These are phyloP conservation scores for Calameuta pallipes DNA, from an alignment of 2,888 invertebrate genomes.

Conservation along the genomic window DNA sequence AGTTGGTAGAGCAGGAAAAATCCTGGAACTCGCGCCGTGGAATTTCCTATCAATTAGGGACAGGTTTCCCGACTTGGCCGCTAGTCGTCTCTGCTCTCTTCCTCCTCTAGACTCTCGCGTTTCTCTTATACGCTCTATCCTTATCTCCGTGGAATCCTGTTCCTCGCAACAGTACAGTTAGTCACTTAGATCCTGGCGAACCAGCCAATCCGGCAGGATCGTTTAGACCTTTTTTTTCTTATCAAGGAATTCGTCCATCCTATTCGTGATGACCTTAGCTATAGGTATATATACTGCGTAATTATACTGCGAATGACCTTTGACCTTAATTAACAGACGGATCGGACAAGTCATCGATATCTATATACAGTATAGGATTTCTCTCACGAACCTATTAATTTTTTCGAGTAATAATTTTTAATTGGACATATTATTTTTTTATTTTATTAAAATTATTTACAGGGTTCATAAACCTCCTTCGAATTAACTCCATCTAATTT, in stretches of 20 bases:
- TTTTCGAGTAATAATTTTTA: not conserved
- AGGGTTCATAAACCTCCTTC: not conserved
- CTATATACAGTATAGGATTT: not conserved
- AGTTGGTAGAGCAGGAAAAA: slow-evolving; percentile 52
- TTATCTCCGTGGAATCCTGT: slow-evolving; percentile 48
- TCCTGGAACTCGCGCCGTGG: slow-evolving; percentile 43
- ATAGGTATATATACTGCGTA: too few species aligned
- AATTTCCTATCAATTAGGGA: slow-evolving; percentile 65
- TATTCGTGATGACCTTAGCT: not conserved
- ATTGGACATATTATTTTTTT: too few species aligned
- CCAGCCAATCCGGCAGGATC: not conserved
- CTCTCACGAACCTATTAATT: not conserved
- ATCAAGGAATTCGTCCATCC: not conserved
- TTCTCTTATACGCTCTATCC: slow-evolving; percentile 22
- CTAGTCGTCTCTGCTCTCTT: slow-evolving; percentile 21
- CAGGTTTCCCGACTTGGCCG: slow-evolving; percentile 51
- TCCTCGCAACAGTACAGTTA: slow-evolving; percentile 52
- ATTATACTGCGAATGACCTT: not conserved
- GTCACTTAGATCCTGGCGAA: slow-evolving; percentile 31
- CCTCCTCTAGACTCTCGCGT: slow-evolving; percentile 12
- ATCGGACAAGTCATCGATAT: not conserved
- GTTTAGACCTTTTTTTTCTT: not conserved
- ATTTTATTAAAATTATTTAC: too few species aligned
- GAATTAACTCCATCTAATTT: not conserved
- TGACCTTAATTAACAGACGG: not conserved